phyloP scores from a whole-genome alignment of 2,888 invertebrate genomes.

The Diarsia dahlii region DNA sequence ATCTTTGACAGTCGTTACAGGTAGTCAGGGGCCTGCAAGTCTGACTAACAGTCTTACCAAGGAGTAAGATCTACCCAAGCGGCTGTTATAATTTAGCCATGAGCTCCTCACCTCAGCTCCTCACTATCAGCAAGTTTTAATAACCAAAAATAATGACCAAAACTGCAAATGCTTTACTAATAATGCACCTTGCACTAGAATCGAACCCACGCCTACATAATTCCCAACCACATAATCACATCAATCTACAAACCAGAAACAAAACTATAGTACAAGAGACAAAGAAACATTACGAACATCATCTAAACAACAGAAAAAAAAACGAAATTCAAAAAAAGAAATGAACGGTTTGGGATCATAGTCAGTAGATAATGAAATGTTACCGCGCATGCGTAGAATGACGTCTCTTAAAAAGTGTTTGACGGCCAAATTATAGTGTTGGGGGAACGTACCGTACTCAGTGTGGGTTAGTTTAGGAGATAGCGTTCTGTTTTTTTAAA shows the following conservation, averaged over 20 bases:
- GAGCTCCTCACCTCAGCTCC: too few species aligned
- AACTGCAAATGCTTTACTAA: not conserved
- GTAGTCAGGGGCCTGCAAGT: too few species aligned
- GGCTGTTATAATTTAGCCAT: too few species aligned
- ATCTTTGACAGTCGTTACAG: too few species aligned
- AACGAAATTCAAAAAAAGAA: slow-evolving; percentile 71
- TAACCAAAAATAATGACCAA: not conserved
- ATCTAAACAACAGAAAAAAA: slow-evolving; percentile 52
- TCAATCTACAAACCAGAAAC: slow-evolving; percentile 34
- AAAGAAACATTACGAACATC: slow-evolving; percentile 56
- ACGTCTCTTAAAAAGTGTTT: slow-evolving; percentile 86
- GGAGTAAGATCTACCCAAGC: too few species aligned
- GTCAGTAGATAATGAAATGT: slow-evolving; percentile 82
- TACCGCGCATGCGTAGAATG: slow-evolving; percentile 79
- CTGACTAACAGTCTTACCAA: too few species aligned
- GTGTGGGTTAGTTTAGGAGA: slow-evolving; percentile 63
- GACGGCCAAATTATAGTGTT: slow-evolving; percentile 86
- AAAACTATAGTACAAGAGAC: slow-evolving; percentile 54
- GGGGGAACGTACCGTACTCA: slow-evolving; percentile 64
- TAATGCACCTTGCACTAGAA: not conserved
- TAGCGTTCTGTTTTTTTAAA: slow-evolving; percentile 10
- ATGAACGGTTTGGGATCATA: slow-evolving; percentile 77
- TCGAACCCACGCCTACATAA: not conserved
- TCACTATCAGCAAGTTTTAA: too few species aligned
- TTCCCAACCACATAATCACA: slow-evolving; percentile 3